A percentile compares a stretch with the other conserved stretches of the same genome.
Conservation (phyloP, 2,113 vertebrate genomes). For the Raja brachyura region DNA sequence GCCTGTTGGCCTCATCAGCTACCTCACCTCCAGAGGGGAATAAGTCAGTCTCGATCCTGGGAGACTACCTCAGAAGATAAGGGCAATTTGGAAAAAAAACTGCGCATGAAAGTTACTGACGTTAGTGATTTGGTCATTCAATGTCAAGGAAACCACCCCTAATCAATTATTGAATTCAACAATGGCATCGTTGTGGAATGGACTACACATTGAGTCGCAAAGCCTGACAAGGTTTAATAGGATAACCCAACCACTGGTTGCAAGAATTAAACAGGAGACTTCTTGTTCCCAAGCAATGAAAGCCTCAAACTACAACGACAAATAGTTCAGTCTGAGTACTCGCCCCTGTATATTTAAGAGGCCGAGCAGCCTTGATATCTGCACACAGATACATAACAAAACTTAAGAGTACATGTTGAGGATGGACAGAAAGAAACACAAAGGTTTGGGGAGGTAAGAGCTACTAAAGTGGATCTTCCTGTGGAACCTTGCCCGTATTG, state of each 20-base stretch:
- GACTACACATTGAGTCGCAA: background rate
- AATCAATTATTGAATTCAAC: background rate
- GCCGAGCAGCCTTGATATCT: background rate
- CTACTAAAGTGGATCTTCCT: background rate
- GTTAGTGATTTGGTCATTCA: background rate
- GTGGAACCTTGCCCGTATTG: background rate
- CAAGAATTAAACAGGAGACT: background rate
- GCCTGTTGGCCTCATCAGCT: too few relatives aligned
- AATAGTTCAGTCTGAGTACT: background rate
- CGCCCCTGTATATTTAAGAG: background rate
- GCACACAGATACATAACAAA: background rate
- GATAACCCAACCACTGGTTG: background rate
- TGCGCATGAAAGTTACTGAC: background rate
- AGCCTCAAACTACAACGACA: background rate
- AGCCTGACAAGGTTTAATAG: background rate
- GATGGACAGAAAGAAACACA: background rate
- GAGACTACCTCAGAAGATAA: too few relatives aligned
- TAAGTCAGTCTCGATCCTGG: too few relatives aligned
- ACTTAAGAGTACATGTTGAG: background rate
- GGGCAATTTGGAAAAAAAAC: background rate
- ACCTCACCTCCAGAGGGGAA: too few relatives aligned
- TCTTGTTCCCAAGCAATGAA: background rate
- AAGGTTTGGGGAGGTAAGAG: background rate
- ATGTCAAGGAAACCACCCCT: background rate
- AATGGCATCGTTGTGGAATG: background rate